Conservation (phyloP, 1,140 invertebrate species). For the Micrasema minimum region DNA sequence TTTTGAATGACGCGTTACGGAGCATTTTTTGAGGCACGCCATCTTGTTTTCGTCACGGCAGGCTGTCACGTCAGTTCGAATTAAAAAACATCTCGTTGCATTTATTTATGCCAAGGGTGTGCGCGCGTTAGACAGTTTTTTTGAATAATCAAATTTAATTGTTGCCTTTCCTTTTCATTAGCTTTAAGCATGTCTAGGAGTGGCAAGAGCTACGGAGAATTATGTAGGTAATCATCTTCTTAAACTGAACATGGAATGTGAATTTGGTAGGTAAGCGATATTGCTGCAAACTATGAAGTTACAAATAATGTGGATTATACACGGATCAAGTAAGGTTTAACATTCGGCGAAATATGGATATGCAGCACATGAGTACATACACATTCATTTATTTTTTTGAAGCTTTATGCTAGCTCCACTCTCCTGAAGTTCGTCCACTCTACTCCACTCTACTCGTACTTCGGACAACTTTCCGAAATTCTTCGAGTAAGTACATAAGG, state of each 20-base stretch:
- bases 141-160: constrained; percentile 16
- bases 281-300: no score
- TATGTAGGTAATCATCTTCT: constrained; percentile 7
- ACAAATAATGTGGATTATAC: no score
- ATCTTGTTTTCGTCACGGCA: constrained; percentile 37
- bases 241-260: not conserved
- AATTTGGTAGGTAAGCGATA: no score
- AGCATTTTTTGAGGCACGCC: constrained; percentile 21
- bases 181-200: constrained; percentile 14
- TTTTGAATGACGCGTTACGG: constrained; percentile 24
- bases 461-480: no score
- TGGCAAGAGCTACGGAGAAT: not conserved
- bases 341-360: no score
- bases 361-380: no score
- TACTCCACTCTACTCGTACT: no score
- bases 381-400: no score
- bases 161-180: constrained; percentile 11
- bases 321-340: no score
- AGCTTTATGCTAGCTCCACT: no score
- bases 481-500: no score
- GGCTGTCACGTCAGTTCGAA: constrained; percentile 31
- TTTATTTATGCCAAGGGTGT: constrained; percentile 7
- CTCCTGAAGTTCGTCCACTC: no score
- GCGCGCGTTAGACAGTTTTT: constrained; percentile 12
- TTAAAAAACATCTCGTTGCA: constrained; percentile 22